Percentiles rank a stretch among this genome's conserved stretches.
Conservation (phyloP, 2,113 vertebrate genomes). For the Actinemys pallida region DNA sequence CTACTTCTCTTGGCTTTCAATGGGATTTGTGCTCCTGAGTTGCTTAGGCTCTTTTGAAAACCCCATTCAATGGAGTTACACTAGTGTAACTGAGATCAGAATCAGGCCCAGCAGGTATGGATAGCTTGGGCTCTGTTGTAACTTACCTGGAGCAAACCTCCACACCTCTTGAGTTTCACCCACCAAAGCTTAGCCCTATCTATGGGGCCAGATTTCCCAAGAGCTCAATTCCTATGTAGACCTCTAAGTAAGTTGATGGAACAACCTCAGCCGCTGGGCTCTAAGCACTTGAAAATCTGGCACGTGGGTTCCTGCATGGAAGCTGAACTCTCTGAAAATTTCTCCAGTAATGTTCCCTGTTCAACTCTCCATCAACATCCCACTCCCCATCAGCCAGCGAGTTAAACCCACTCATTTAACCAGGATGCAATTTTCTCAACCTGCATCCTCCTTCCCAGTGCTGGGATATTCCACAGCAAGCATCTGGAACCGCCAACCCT, state of each 20-base stretch:
- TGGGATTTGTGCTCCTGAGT: rapidly evolving
- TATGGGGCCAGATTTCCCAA: neutral
- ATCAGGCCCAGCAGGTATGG: neutral
- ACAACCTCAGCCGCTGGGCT: neutral
- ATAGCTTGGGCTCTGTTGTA: neutral
- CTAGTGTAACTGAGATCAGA: neutral
- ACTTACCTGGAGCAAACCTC: neutral
- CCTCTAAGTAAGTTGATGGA: neutral
- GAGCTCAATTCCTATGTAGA: neutral
- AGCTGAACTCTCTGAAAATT: neutral
- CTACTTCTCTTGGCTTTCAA: neutral
- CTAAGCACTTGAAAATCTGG: neutral
- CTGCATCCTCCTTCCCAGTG: neutral
- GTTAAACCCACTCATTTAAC: neutral
- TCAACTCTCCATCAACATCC: neutral
- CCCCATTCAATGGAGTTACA: neutral
- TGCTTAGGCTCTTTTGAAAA: neutral
- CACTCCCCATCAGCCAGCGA: neutral
- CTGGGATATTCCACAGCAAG: neutral
- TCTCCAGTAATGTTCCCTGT: neutral
- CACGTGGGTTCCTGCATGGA: neutral
- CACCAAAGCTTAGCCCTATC: neutral
- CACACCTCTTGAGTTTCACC: neutral
- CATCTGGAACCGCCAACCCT: neutral
- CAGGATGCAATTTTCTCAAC: neutral